Base-by-base conservation (phyloP, 2,888 invertebrate species). In the Megaustenia siamemsis region DNA sequence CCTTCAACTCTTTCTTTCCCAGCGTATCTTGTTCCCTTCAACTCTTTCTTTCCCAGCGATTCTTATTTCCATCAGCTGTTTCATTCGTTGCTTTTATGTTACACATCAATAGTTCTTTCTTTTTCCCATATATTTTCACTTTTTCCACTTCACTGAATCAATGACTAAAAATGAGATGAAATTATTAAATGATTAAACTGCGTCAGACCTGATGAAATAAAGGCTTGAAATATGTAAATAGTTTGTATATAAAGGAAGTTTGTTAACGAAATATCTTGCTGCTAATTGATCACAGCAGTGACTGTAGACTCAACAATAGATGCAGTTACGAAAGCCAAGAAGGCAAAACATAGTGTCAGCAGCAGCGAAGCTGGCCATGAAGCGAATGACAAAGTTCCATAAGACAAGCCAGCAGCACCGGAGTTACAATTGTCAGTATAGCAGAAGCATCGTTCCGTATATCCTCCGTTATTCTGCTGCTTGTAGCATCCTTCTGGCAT, bases 391-490 rank as follows among this genome's bases (percentile, higher is more conserved):
- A 73, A 49, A 6, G 15, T 15, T 32, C 49, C 73, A 15, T 2
- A 32, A 24, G 28, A 28, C 49, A 28, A 53, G 0, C 80, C 63
- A 1, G 75, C 24, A 32, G 77, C 73, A 21, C 71, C 73, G 18
- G 80, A 84, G 75, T 78, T 68, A 35, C 78, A 84, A 53, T 71
- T 38, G 43, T 68, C 69, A 24, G 60, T 32, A 63, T 68, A 84
- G 73, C 77, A 71, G 71, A 32, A 84, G 66, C 77, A 56, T 15
- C 66, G 28, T 8, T 82, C 81, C 6, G 81, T 82, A 73, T 82
- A 82, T 1, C 81, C 81, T 15, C 81, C 81, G 21, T 82, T 82
- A 60, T 82, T 82, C 40, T 56, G 56, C n/a, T 82, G 81, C 1
- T 32, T n/a, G 60, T 82, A 82, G 81, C 81, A 82, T 6, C 81